Percentiles rank a stretch among this genome's conserved stretches.
These are phyloP conservation scores for Cantharis lateralis DNA, from an alignment of 2,888 invertebrate species.

Conservation along the genomic window DNA sequence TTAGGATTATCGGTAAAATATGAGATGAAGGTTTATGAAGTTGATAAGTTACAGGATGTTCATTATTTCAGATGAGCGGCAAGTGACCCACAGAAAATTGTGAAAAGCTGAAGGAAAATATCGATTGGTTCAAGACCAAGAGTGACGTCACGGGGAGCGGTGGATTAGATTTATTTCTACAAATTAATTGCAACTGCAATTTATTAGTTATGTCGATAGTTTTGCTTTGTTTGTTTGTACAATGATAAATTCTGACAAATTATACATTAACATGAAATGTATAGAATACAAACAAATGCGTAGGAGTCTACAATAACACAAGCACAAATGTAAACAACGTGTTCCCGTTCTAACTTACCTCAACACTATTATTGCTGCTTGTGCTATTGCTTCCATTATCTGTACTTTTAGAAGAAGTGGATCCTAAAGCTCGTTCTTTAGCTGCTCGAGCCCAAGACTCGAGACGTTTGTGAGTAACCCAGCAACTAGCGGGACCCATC, in stretches of 20 bases:
- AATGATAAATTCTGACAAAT: background rate
- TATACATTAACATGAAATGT: background rate
- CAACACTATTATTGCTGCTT: constrained; percentile 51
- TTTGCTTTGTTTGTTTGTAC: background rate
- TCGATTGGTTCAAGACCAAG: constrained; percentile 34
- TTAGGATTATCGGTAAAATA: background rate
- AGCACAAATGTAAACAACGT: constrained; percentile 31
- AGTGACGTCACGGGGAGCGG: constrained; percentile 36
- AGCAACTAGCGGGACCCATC: constrained; percentile 74
- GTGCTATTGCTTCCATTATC: constrained; percentile 63
- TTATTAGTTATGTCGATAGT: background rate
- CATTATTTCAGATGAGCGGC: constrained; percentile 26
- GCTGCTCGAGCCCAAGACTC: constrained; percentile 79
- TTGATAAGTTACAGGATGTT: constrained; percentile 1
- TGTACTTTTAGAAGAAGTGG: constrained; percentile 44
- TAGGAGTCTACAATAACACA: constrained; percentile 6
- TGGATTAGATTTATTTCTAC: background rate
- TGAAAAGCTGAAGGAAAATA: constrained; percentile 31
- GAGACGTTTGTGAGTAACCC: constrained; percentile 77
- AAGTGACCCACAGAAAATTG: constrained; percentile 35
- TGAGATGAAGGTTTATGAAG: background rate
- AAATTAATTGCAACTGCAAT: background rate
- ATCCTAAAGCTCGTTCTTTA: constrained; percentile 64
- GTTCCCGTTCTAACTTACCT: constrained; percentile 41
- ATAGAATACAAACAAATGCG: background rate